Base-by-base conservation (phyloP, 2,113 vertebrate species). In the Cyanoderma ruficeps region DNA sequence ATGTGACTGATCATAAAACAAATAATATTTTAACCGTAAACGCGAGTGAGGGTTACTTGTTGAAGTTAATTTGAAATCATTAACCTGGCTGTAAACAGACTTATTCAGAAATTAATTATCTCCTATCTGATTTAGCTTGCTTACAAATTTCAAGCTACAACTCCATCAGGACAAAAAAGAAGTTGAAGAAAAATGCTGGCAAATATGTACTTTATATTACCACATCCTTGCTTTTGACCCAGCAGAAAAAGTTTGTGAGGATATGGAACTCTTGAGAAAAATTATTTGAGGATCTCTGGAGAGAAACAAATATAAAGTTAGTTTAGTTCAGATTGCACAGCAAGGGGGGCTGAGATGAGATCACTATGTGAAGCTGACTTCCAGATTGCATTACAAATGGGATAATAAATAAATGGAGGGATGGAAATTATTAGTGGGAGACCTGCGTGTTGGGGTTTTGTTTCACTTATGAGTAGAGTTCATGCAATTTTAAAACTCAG, bases 281-380 rank as follows among this genome's bases (percentile, higher is more conserved):
- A 85, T 74, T 93, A 56, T 71, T 93, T 78, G 63, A 88, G 37
- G 52, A 67, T 92, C 92, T 93, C 92, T 5, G 10, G 94, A 94
- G 93, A 87, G 63, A 96, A 93, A 81, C 68, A 83, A 94, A 90
- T 72, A 85, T 30, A 70, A 96, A 90, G 78, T 59, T 94, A 74
- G 76, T 95, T 95, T 89, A 77, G 59, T 95, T 94, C 63, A 77
- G 64, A 83, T 90, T 16, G 2, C 50, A 90, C 63, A 93, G 61
- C 86, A 71, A 90, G 37, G 55, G 25, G 79, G 33, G 68, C 71
- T 67, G 71, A 90, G 75, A 91, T 96, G 91, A 96, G 94, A 75
- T 95, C 92, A 96, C 52, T 83, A 0, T 83, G 49, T 63, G 64
- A 94, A 94, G 31, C 79, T 83, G 85, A 86, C 85, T 93, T 96